Base-by-base conservation (phyloP, 2,113 vertebrate species). In the Brachyistius frenatus region DNA sequence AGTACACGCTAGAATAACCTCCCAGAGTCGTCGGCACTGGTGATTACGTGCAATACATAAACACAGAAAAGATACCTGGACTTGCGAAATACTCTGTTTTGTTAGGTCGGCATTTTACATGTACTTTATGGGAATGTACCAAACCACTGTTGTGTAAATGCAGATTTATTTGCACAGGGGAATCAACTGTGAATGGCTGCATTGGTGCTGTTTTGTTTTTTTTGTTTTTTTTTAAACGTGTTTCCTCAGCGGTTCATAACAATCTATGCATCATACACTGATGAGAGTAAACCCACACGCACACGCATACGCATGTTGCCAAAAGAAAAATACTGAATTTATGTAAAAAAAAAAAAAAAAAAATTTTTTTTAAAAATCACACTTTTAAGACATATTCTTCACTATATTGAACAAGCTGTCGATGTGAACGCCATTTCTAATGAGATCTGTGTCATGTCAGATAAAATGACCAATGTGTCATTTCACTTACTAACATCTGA, bases 301-400 rank as follows among this genome's bases (percentile, higher is more conserved):
- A 79, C 39, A 79, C 33, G 77, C 23, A 32, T 31, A 9, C 39
- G 82, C 78, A 81, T 80, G 77, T 63, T 86, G 83, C 83, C 85
- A 88, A 88, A 82, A 66, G 53, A 41, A 4, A 31, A 39, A 2
- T 49, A 3, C 62, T 46, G 8, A 54, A 54, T 54, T 37, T 44
- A 57, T 9, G 14, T 53, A 9, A 54, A n/a, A 62, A 52, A 52
- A 15, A 1, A 5, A 15, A 11, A 6, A 8, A 44, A 44, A 44
- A 44, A 3, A 44, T 2, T 8, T 44, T 44, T 44, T 11, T 44
- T 39, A 39, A 39, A 44, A 44, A 44, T 23, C 23, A 23, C 23
- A 23, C 23, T 44, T 13, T 44, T 44, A 2, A 44, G 41, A 44
- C 41, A 44, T 11, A 13, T 44, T 44, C 10, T 44, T 44, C 39